Evolutionary conservation across 2,888 invertebrate species (phyloP).

Genomic region (Beris morrisii): DNA sequence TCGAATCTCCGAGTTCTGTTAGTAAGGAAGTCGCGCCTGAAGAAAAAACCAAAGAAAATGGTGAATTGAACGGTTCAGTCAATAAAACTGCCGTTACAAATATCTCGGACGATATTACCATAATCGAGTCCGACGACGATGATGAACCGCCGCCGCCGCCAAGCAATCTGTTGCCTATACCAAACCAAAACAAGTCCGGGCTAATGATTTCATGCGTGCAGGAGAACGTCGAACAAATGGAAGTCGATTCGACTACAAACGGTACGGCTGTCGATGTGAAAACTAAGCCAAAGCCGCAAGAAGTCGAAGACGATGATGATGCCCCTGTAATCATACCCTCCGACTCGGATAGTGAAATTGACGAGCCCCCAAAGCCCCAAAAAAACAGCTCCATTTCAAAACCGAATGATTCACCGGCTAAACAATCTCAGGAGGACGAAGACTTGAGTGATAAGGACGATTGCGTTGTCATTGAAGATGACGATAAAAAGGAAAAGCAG

Average conservation of each 20-base stretch:
- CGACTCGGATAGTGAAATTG: conserved; percentile 52
- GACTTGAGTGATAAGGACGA: conserved; percentile 59
- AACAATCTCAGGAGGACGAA: conserved; percentile 49
- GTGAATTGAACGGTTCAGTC: conserved; percentile 24
- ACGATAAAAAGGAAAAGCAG: conserved; percentile 56
- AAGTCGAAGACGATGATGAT: conserved; percentile 34
- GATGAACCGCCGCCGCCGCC: not conserved
- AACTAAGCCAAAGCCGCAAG: not conserved
- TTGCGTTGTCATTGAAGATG: conserved; percentile 60
- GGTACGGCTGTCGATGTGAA: conserved; percentile 10
- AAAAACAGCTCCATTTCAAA: conserved; percentile 41
- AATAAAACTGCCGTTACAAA: conserved; percentile 8
- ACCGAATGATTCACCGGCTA: conserved; percentile 4
- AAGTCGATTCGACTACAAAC: conserved; percentile 36
- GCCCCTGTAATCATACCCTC: conserved; percentile 57
- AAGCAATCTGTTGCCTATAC: not conserved
- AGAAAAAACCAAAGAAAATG: conserved; percentile 30
- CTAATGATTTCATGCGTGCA: conserved; percentile 14
- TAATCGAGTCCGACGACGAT: conserved; percentile 41
- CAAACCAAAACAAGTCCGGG: not conserved
- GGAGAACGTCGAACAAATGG: conserved; percentile 38
- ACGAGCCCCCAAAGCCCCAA: conserved; percentile 41
- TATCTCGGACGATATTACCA: conserved; percentile 37
- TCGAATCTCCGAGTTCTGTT: conserved; percentile 1
- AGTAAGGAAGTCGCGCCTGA: not conserved